phyloP scores from a whole-genome alignment of 2,888 invertebrate genomes.

The Eristalis pertinax region DNA sequence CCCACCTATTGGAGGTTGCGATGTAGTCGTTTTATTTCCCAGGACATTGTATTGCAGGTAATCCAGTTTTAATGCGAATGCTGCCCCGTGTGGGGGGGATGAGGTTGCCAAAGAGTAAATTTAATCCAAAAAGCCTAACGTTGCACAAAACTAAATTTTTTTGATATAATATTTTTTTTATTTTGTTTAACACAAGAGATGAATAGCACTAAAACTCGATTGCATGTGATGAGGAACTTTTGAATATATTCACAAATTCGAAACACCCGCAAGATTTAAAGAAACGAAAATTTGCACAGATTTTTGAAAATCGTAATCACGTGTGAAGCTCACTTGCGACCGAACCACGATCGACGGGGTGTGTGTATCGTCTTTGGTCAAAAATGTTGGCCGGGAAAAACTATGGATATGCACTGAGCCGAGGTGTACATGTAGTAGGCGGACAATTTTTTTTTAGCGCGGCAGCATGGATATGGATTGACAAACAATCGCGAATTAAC shows the following conservation, averaged over 20 bases:
- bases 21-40: slow-evolving; percentile 73
- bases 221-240: not conserved
- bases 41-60: slow-evolving; percentile 74
- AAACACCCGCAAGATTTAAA: too few species aligned
- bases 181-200: not conserved
- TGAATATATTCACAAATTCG: not conserved
- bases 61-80: slow-evolving; percentile 73
- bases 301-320: slow-evolving; percentile 20
- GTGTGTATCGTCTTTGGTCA: slow-evolving; percentile 1
- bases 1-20: slow-evolving; percentile 73
- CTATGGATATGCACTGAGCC: slow-evolving; percentile 27
- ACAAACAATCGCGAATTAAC: not conserved
- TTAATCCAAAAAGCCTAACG: slow-evolving; percentile 11
- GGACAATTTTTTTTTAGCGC: not conserved
- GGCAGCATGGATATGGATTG: slow-evolving; percentile 20
- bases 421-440: not conserved
- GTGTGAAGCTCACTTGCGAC: not conserved
- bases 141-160: slow-evolving; percentile 26
- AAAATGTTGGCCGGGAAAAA: not conserved
- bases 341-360: slow-evolving; percentile 19
- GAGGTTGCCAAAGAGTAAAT: slow-evolving; percentile 15
- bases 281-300: not conserved
- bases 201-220: not conserved
- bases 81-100: slow-evolving; percentile 17
- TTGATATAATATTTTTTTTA: not conserved